Evolutionary conservation across 2,113 vertebrate genomes (phyloP).

Genomic region (Brachionichthys hirsutus): DNA sequence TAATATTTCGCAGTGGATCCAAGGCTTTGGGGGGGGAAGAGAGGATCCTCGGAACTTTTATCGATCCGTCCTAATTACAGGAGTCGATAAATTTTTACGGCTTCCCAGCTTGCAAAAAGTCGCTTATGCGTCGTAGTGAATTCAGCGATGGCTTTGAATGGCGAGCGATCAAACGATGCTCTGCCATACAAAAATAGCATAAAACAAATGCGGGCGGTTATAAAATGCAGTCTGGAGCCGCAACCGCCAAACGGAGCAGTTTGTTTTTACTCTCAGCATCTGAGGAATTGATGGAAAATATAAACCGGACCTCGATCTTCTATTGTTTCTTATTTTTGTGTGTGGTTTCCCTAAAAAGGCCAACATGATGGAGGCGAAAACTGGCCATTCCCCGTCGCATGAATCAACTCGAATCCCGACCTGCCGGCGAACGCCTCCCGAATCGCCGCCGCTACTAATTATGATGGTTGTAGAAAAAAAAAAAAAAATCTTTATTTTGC

Average conservation of each 20-base stretch:
- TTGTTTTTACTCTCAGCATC: constrained; percentile 3
- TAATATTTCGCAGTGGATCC: constrained; percentile 1
- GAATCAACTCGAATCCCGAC: too few species aligned
- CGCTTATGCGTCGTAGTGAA: constrained; percentile 51
- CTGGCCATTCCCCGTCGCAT: too few species aligned
- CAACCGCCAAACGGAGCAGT: constrained; percentile 27
- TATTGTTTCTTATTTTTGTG: too few species aligned
- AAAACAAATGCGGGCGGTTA: constrained; percentile 21
- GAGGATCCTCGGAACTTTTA: constrained; percentile 62
- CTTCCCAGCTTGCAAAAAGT: constrained; percentile 51
- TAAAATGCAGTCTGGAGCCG: constrained; percentile 38
- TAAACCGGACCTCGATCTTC: not conserved
- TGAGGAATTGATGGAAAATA: constrained; percentile 13
- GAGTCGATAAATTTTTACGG: constrained; percentile 70
- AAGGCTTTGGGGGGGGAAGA: constrained; percentile 1
- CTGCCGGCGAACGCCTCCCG: too few species aligned
- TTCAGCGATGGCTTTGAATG: constrained; percentile 61
- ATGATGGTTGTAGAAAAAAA: too few species aligned
- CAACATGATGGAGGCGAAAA: too few species aligned
- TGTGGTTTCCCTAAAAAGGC: too few species aligned
- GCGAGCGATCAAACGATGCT: constrained; percentile 56
- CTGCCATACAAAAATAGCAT: constrained; percentile 33
- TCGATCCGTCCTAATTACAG: constrained; percentile 73
- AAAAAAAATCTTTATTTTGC: too few species aligned
- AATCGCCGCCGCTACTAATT: too few species aligned